Evolutionary conservation across 2,888 invertebrate species (phyloP).

Genomic region (Lochmaea crataegi): DNA sequence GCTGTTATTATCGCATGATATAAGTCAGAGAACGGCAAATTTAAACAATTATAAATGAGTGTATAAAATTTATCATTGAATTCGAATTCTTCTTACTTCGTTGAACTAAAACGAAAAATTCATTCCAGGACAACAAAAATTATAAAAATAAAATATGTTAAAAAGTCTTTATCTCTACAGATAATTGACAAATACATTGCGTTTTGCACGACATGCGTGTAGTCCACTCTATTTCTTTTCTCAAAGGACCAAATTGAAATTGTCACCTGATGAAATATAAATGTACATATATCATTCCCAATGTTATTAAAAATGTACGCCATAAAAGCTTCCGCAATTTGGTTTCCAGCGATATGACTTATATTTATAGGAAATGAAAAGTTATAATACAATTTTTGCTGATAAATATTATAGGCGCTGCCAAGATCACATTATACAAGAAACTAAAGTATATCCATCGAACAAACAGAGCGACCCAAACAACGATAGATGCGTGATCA

Average conservation of each 20-base stretch:
- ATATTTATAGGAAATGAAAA: neutral
- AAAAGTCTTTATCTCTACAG: neutral
- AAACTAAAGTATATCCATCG: too few species aligned
- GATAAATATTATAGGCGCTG: neutral
- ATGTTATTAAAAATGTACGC: constrained; percentile 19
- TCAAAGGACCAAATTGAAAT: constrained; percentile 37
- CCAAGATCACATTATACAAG: too few species aligned
- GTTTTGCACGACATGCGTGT: constrained; percentile 46
- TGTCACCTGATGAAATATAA: constrained; percentile 37
- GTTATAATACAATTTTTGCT: neutral
- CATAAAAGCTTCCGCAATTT: constrained; percentile 17
- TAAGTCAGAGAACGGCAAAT: too few species aligned
- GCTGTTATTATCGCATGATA: too few species aligned
- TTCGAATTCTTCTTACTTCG: too few species aligned
- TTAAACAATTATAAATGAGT: too few species aligned
- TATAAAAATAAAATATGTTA: neutral
- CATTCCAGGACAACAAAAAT: too few species aligned
- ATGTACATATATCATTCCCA: constrained; percentile 23
- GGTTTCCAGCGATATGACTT: constrained; percentile 4
- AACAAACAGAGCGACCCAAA: too few species aligned
- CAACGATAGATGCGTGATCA: too few species aligned
- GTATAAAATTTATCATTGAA: too few species aligned
- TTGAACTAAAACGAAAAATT: too few species aligned
- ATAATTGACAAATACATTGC: constrained; percentile 43
- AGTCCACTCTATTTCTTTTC: constrained; percentile 40